Base-by-base conservation (phyloP, 1,140 invertebrate genomes). In the Hylaeus volcanicus region DNA sequence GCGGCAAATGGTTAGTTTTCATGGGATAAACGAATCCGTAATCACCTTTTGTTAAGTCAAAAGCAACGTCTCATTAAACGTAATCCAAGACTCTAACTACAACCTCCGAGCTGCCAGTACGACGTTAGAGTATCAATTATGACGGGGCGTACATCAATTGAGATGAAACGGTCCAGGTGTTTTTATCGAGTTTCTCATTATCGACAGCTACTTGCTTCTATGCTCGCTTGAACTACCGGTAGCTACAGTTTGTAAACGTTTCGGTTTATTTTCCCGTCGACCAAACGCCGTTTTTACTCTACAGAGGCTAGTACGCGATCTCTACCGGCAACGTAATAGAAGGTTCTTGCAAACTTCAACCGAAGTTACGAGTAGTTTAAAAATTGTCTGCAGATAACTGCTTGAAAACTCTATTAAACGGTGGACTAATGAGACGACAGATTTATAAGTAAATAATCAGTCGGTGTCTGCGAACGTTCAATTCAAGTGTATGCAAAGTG, bases 171-270 rank as follows among this genome's bases (percentile, higher is more conserved):
- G 65, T 55, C 26, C n/a, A 39, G 51, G 26, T 26, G 79, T 85
- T 86, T 85, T 86, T 82, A 86, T 85, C 79, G 37, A 45, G 64
- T 82, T 86, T 74, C 79, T 64, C 73, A 86, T 86, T 84, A 85
- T 82, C 74, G 83, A 81, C 65, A 63, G 55, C 68, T 74, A 86
- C 83, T 83, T 70, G 70, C 79, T 77, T 56, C 79, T 41, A 60
- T 39, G n/a, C 51, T 71, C 43, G 51, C 51, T 5, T 53, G 72
- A 3, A 8, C 43, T n/a, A 86, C 71, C 63, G 37, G 41, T n/a
- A 43, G 37, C 58, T 12, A 51, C 12, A 56, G 66, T 82, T 79
- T 68, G 37, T 39, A 68, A 74, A 56, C 65, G 71, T 75, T 12
- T 82, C 79, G 56, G 82, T 86, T 85, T 64, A 86, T 83, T 86